These are phyloP conservation scores for Drosophila tripunctata DNA, from an alignment of 2,888 invertebrate species.

Conservation along the genomic window DNA sequence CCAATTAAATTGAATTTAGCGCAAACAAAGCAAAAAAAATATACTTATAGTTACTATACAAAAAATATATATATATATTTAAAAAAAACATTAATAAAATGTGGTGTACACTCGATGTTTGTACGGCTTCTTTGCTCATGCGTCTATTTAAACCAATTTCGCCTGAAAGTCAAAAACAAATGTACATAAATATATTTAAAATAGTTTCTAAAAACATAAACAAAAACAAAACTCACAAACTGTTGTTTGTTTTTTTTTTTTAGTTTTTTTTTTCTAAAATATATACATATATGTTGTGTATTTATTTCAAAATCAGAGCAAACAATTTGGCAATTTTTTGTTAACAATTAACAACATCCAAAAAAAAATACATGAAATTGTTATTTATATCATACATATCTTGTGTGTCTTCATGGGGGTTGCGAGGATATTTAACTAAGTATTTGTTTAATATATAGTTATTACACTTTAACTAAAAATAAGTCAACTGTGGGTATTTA, in stretches of 20 bases:
- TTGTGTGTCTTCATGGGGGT: conserved; percentile 56
- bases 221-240: conserved; percentile 28
- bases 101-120: conserved; percentile 32
- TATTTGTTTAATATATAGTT: conserved; percentile 42
- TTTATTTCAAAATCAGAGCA: conserved; percentile 40
- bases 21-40: conserved; percentile 48
- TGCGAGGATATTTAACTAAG: conserved; percentile 61
- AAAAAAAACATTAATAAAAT: conserved; percentile 28
- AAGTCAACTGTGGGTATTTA: conserved; percentile 51
- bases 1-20: conserved; percentile 65
- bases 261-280: too few relatives aligned
- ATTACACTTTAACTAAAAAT: conserved; percentile 58
- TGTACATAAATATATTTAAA: conserved; percentile 2
- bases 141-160: conserved; percentile 59
- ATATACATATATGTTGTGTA: conserved; percentile 14
- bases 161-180: conserved; percentile 44
- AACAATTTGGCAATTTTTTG: conserved; percentile 63
- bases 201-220: neutral
- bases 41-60: conserved; percentile 34
- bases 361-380: conserved; percentile 34
- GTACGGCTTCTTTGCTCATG: conserved; percentile 3
- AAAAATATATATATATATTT: conserved; percentile 41
- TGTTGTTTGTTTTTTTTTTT: conserved; percentile 13
- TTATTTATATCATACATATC: conserved; percentile 21
- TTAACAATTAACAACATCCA: conserved; percentile 56